Conservation (phyloP, 2,888 invertebrate genomes). For the Dascillus cervinus region DNA sequence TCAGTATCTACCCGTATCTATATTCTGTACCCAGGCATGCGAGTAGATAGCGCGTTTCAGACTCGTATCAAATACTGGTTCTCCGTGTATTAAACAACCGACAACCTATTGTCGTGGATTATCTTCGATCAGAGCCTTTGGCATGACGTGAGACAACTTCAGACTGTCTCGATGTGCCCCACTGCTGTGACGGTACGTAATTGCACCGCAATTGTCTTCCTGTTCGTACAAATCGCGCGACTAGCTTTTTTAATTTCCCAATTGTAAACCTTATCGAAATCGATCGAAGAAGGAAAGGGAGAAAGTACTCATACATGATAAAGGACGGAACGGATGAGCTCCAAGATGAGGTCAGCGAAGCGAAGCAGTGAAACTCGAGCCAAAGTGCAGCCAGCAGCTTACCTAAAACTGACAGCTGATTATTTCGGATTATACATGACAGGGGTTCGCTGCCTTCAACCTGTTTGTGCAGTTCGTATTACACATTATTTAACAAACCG, state of each 20-base stretch:
- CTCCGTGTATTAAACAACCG: too few species aligned
- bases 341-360: too few species aligned
- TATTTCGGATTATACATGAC: conserved; percentile 22
- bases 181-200: conserved; percentile 9
- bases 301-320: too few species aligned
- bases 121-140: conserved; percentile 8
- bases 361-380: too few species aligned
- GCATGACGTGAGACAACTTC: conserved; percentile 4
- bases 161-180: conserved; percentile 8
- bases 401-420: conserved; percentile 19
- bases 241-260: too few species aligned
- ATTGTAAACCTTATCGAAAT: too few species aligned
- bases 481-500: too few species aligned
- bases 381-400: conserved; percentile 11
- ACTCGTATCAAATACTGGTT: too few species aligned
- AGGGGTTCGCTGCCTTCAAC: conserved; percentile 9
- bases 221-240: too few species aligned
- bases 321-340: too few species aligned
- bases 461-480: background rate
- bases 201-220: conserved; percentile 9
- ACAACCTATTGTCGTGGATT: conserved; percentile 5
- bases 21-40: conserved; percentile 8
- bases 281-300: too few species aligned
- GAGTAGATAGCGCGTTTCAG: conserved; percentile 6
- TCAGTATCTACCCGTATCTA: conserved; percentile 8